Evolutionary conservation across 1,140 invertebrate genomes (phyloP).

Genomic region (Drosophila pseudoananassae): DNA sequence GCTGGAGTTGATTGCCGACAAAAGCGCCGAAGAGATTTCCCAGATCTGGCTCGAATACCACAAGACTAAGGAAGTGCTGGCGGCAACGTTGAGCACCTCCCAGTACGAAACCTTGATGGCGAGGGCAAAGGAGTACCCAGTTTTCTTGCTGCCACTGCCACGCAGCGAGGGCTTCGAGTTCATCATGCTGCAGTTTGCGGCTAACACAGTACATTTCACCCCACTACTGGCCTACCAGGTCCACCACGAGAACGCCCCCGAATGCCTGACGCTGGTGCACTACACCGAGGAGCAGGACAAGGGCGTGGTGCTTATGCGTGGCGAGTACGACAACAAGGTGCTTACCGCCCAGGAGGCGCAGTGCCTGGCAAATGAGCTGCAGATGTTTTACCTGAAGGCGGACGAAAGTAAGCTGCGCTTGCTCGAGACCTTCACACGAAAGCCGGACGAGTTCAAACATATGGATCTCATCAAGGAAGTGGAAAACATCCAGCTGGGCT

Average conservation of each 20-base stretch:
- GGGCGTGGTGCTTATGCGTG: conserved; percentile 93
- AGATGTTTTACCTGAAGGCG: conserved; percentile 92
- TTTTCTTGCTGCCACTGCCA: conserved; percentile 93
- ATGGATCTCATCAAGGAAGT: conserved; percentile 92
- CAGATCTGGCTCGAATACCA: conserved; percentile 93
- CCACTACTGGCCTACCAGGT: conserved; percentile 94
- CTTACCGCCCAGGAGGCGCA: conserved; percentile 91
- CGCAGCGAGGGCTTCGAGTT: conserved; percentile 95
- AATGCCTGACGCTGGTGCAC: conserved; percentile 93
- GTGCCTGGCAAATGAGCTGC: conserved; percentile 93
- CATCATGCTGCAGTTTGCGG: conserved; percentile 91
- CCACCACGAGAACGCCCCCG: conserved; percentile 95
- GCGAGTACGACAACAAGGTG: conserved; percentile 94
- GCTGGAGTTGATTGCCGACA: conserved; percentile 90
- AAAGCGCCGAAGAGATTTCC: conserved; percentile 90
- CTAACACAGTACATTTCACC: conserved; percentile 93
- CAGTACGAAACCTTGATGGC: conserved; percentile 87
- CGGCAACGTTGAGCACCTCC: conserved; percentile 88
- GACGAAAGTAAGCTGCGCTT: conserved; percentile 87
- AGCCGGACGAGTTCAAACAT: conserved; percentile 91
- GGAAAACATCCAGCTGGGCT: conserved; percentile 88
- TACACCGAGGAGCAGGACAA: conserved; percentile 93
- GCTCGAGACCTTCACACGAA: conserved; percentile 89
- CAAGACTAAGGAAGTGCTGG: conserved; percentile 90
- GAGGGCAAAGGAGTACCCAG: conserved; percentile 87